Base-by-base conservation (phyloP, 2,888 invertebrate species). In the Calephelis perditalis region DNA sequence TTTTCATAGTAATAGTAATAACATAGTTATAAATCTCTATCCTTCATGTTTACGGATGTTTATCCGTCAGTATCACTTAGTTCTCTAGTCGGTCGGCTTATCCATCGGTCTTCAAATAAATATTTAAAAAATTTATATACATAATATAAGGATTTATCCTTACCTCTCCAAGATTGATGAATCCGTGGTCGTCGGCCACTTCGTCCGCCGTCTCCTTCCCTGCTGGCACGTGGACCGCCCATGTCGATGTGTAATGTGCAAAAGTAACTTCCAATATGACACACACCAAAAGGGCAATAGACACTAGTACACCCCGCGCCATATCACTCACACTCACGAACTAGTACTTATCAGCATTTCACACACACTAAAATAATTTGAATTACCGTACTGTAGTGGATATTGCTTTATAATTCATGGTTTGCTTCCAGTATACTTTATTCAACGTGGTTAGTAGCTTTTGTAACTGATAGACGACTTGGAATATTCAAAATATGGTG, bases 111-210 rank as follows among this genome's bases (percentile, higher is more conserved):
- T 15, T 15, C 15, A 15, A 15, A 15, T 15, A 15, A 15, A 15
- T 15, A 15, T 15, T 15, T 15, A 15, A 15, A 15, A 15, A 26
- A 4, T 26, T 1, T 26, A 26, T 26, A 26, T n/a, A n/a, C n/a
- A n/a, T 44, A 43, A 43, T 11, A 56, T n/a, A 37, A 12, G 7
- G n/a, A 47, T 26, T 46, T 43, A 10, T 57, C 77, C 94, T 93
- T 85, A 97, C 97, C 95, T 95, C 93, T 92, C 96, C 96, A 84
- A 95, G 92, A 89, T 96, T 95, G 84, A 92, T 87, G 92, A 96
- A 97, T 72, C 96, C 97, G 84, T 97, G 95, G 78, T 96, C 95
- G 68, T 78, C 82, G 62, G 97, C 97, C 55, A 97, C 94, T 49
- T 91, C 88, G 74, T 95, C 93, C 52, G 96, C 97, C 61, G 93